Percentiles rank a stretch among this genome's conserved stretches.
phyloP scores from a whole-genome alignment of 2,797 vertebrate genomes.

The Aphelocoma californica region DNA sequence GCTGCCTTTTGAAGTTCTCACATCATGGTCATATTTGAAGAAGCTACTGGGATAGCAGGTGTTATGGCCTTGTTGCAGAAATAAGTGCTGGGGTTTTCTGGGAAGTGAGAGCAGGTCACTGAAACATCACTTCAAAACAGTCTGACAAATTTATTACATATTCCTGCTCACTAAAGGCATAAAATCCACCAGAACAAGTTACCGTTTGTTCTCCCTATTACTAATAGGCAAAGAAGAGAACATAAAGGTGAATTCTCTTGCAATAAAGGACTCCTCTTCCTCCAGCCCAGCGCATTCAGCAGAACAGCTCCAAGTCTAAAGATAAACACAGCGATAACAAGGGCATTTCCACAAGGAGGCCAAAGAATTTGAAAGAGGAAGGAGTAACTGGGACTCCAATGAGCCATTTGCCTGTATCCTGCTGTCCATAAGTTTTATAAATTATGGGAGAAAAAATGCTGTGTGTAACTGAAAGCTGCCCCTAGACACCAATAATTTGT shows the following conservation, averaged over 20 bases:
- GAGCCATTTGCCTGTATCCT: conserved; percentile 61
- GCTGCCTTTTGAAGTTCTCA: background rate
- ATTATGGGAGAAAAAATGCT: conserved; percentile 44
- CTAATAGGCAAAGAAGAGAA: background rate
- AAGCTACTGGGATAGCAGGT: background rate
- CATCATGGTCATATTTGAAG: fast-evolving
- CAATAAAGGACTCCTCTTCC: background rate
- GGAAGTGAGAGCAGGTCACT: background rate
- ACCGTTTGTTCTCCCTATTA: background rate
- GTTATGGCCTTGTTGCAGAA: background rate
- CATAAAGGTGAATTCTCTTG: background rate
- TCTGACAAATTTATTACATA: background rate
- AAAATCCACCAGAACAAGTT: background rate
- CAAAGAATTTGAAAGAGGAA: conserved; percentile 58
- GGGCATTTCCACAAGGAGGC: conserved; percentile 51
- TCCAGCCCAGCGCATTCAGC: background rate
- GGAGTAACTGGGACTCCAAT: conserved; percentile 48
- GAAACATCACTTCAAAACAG: background rate
- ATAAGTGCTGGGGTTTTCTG: background rate
- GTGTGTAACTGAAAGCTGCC: conserved; percentile 13
- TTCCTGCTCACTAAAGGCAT: background rate
- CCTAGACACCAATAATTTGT: conserved; percentile 59
- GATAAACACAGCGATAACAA: conserved; percentile 40
- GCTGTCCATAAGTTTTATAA: conserved; percentile 59
- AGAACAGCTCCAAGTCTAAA: conserved; percentile 35